Evolutionary conservation across 2,888 invertebrate species (phyloP).

Genomic region (Folsomia candida): DNA sequence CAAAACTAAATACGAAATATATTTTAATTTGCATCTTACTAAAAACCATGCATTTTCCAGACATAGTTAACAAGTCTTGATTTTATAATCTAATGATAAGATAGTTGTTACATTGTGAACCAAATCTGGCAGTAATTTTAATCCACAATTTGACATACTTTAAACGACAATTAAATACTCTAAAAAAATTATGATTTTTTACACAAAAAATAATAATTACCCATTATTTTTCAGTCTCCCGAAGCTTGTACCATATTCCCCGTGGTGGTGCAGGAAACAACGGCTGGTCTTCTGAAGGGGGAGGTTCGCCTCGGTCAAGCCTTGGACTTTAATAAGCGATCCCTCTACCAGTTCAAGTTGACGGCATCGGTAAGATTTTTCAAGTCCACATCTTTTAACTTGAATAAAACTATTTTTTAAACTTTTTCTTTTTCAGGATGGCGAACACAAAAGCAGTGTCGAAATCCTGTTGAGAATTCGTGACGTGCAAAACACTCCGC

Average conservation of each 20-base stretch:
- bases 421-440: slow-evolving; percentile 64
- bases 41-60: no score
- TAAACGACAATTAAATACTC: no score
- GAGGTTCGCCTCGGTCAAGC: slow-evolving; percentile 68
- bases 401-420: background rate
- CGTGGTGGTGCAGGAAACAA: slow-evolving; percentile 63
- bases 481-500: slow-evolving; percentile 84
- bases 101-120: no score
- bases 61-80: no score
- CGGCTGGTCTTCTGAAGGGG: slow-evolving; percentile 66
- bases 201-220: background rate
- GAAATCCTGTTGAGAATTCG: slow-evolving; percentile 74
- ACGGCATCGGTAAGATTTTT: slow-evolving; percentile 68
- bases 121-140: no score
- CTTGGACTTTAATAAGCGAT: slow-evolving; percentile 73
- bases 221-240: slow-evolving; percentile 60
- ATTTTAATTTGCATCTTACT: no score
- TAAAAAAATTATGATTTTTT: no score
- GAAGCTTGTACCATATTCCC: slow-evolving; percentile 71
- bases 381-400: background rate
- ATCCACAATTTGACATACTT: no score
- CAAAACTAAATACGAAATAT: no score
- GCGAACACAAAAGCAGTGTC: slow-evolving; percentile 69
- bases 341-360: slow-evolving; percentile 73
- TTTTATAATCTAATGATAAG: no score